Percentiles rank a stretch among this genome's conserved stretches.
Conservation (phyloP, 2,797 vertebrate species). For the Bovichtus variegatus region DNA sequence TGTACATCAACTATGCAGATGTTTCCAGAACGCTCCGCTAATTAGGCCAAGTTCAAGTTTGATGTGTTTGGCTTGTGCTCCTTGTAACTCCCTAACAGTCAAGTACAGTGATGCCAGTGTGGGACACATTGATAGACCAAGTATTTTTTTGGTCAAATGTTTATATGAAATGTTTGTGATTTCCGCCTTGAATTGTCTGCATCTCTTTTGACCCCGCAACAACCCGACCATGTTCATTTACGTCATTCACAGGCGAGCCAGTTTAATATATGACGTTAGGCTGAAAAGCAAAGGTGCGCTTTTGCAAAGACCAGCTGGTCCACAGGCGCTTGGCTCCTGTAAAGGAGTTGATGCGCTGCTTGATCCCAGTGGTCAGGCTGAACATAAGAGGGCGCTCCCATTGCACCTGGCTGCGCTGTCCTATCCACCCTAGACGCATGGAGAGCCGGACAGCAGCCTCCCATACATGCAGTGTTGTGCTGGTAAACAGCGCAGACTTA, state of each 20-base stretch:
- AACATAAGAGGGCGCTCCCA: constrained; percentile 92
- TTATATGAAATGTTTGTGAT: constrained; percentile 2
- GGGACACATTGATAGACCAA: neutral
- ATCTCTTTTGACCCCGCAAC: constrained; percentile 14
- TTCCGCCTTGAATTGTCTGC: neutral
- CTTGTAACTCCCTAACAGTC: neutral
- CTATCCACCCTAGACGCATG: constrained; percentile 71
- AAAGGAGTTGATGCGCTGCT: constrained; percentile 76
- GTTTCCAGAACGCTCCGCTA: constrained; percentile 6
- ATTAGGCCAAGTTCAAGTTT: constrained; percentile 41
- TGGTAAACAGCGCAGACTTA: constrained; percentile 30
- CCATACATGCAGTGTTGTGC: constrained; percentile 27
- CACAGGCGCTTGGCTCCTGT: constrained; percentile 71
- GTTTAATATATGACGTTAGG: constrained; percentile 21
- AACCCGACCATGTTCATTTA: constrained; percentile 8
- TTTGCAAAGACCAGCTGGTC: constrained; percentile 55
- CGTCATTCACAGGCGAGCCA: constrained; percentile 21
- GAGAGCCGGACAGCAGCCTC: constrained; percentile 78
- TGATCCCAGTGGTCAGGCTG: constrained; percentile 87
- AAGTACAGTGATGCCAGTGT: neutral
- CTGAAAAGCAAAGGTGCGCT: constrained; percentile 48
- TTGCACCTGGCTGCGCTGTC: constrained; percentile 88
- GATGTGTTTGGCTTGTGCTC: constrained; percentile 1
- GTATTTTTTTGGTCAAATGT: neutral
- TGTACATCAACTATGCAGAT: neutral